Conservation (phyloP, 2,113 vertebrate genomes). For the Castor canadensis region DNA sequence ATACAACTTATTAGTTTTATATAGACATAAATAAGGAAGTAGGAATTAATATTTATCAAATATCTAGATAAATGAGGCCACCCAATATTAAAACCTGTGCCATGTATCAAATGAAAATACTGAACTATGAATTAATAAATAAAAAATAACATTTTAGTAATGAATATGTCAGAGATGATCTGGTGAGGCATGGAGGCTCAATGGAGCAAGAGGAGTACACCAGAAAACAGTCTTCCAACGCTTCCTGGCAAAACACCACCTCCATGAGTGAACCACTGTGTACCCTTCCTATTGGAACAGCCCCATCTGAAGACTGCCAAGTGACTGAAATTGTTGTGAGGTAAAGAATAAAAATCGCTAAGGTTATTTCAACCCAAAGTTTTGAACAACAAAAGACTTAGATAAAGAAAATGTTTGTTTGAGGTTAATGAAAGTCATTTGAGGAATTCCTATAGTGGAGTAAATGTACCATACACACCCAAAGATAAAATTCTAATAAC, state of each 20-base stretch:
- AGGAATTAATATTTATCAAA: background rate
- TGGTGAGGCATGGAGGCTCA: background rate
- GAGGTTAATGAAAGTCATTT: background rate
- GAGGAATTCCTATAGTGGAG: background rate
- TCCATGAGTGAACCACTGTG: background rate
- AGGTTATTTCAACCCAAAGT: background rate
- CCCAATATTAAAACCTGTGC: background rate
- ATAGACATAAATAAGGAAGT: background rate
- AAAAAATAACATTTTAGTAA: background rate
- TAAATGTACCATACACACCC: background rate
- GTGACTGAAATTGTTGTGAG: background rate
- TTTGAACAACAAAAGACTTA: background rate
- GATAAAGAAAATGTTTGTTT: background rate
- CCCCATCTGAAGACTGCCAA: no score
- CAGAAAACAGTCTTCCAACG: background rate
- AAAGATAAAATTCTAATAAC: background rate
- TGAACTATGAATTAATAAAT: background rate
- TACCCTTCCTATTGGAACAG: background rate
- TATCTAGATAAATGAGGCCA: background rate
- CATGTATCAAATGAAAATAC: background rate
- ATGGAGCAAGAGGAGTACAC: background rate
- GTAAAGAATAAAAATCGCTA: background rate
- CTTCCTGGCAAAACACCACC: no score
- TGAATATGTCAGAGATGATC: background rate
- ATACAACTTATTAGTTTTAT: background rate